Conservation (phyloP, 2,113 vertebrate genomes). For the Rhinolophus sinicus region DNA sequence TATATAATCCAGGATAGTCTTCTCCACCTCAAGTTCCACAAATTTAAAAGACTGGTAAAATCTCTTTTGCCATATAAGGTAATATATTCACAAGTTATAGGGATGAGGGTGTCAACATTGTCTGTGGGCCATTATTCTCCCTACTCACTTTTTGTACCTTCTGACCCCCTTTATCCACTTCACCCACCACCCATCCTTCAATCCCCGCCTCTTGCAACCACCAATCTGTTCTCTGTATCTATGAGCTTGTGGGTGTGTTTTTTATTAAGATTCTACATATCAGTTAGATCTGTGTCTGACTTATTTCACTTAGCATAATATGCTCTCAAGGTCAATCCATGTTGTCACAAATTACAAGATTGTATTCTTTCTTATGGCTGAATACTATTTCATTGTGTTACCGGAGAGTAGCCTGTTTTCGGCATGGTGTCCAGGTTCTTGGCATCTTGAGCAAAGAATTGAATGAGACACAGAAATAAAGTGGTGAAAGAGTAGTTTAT, state of each 20-base stretch:
- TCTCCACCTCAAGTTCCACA: background rate
- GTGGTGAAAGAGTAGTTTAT: no score
- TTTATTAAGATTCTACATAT: background rate
- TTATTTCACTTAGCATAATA: background rate
- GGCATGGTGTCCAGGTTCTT: no score
- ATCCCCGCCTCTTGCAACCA: background rate
- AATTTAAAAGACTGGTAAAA: background rate
- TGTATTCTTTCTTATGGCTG: background rate
- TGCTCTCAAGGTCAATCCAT: background rate
- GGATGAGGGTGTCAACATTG: background rate
- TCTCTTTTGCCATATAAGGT: background rate
- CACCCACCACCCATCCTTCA: background rate
- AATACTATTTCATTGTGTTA: background rate
- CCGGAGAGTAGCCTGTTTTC: no score
- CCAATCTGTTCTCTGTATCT: background rate
- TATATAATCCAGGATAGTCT: background rate
- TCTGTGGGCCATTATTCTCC: background rate
- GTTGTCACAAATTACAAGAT: background rate
- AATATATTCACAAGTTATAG: background rate
- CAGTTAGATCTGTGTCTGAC: background rate
- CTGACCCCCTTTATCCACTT: background rate
- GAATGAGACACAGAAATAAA: no score
- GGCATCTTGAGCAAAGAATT: no score
- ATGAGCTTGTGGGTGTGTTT: background rate
- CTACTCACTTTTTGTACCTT: background rate